These are phyloP conservation scores for Meloidogyne floridensis DNA, from an alignment of 1,140 invertebrate species.

Conservation along the genomic window DNA sequence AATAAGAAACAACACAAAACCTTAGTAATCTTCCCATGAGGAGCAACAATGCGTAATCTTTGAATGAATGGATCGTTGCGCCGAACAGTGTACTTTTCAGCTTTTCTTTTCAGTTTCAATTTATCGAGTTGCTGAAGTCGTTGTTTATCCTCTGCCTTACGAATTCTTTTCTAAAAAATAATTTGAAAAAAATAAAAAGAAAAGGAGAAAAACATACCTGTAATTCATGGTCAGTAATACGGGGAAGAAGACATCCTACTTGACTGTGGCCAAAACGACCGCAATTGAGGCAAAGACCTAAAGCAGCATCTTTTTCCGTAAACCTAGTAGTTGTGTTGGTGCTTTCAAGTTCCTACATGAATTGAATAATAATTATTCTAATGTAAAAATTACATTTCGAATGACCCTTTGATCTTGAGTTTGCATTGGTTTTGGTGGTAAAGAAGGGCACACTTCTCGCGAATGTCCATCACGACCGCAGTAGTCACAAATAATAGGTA, in stretches of 20 bases:
- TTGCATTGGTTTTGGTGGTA: background rate
- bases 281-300: constrained; percentile 27
- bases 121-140: constrained; percentile 12
- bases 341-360: background rate
- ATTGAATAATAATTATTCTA: background rate
- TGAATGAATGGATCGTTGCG: constrained; percentile 19
- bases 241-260: background rate
- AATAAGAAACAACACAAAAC: background rate
- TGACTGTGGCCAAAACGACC: constrained; percentile 18
- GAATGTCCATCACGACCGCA: background rate
- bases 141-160: constrained; percentile 2
- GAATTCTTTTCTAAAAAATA: constrained; percentile 24
- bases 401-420: background rate
- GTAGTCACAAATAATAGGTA: background rate
- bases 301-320: background rate
- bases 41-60: constrained; percentile 11
- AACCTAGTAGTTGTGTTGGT: background rate
- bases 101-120: constrained; percentile 6
- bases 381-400: background rate
- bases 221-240: background rate
- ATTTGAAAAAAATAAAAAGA: background rate
- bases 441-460: background rate
- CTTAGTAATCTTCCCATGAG: constrained; percentile 22
- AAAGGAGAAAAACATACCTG: background rate
- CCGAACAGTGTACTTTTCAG: constrained; percentile 16